These are phyloP conservation scores for Mythimna pallens DNA, from an alignment of 2,888 invertebrate genomes.

Conservation along the genomic window DNA sequence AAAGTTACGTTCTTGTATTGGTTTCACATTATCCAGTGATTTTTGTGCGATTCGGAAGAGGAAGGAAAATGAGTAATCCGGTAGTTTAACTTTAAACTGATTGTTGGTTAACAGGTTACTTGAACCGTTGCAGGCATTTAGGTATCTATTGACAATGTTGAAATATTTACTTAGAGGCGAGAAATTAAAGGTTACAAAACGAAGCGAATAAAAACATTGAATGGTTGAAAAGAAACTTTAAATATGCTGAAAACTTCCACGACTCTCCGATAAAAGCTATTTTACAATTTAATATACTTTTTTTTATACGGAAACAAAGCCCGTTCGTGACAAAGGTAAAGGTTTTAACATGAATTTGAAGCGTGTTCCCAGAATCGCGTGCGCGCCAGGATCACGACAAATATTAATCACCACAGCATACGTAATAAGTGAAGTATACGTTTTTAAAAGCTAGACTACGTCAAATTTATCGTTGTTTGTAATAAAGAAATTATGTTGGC, in stretches of 20 bases:
- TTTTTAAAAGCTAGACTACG: slow-evolving; percentile 49
- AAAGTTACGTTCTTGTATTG: slow-evolving; percentile 20
- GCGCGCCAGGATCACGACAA: slow-evolving; percentile 63
- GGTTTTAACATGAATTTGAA: slow-evolving; percentile 59
- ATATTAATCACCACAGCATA: slow-evolving; percentile 57
- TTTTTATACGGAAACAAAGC: slow-evolving; percentile 67
- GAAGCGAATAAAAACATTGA: not conserved
- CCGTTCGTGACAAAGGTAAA: slow-evolving; percentile 73
- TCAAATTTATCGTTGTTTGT: slow-evolving; percentile 59
- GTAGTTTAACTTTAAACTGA: slow-evolving; percentile 27
- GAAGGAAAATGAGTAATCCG: slow-evolving; percentile 22
- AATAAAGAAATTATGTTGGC: slow-evolving; percentile 63
- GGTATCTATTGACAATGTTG: slow-evolving; percentile 1
- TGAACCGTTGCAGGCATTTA: not conserved
- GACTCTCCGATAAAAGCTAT: slow-evolving; percentile 29
- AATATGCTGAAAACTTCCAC: slow-evolving; percentile 22
- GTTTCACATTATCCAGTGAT: slow-evolving; percentile 23
- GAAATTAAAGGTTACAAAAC: not conserved
- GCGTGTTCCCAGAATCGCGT: slow-evolving; percentile 63
- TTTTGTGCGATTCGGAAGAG: not conserved
- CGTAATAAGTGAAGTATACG: slow-evolving; percentile 48
- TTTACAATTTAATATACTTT: slow-evolving; percentile 53
- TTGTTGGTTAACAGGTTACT: slow-evolving; percentile 22
- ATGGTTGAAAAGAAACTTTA: slow-evolving; percentile 5
- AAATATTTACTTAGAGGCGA: not conserved